These are phyloP conservation scores for Bubo scandiacus DNA, from an alignment of 2,113 vertebrate genomes.

Conservation along the genomic window DNA sequence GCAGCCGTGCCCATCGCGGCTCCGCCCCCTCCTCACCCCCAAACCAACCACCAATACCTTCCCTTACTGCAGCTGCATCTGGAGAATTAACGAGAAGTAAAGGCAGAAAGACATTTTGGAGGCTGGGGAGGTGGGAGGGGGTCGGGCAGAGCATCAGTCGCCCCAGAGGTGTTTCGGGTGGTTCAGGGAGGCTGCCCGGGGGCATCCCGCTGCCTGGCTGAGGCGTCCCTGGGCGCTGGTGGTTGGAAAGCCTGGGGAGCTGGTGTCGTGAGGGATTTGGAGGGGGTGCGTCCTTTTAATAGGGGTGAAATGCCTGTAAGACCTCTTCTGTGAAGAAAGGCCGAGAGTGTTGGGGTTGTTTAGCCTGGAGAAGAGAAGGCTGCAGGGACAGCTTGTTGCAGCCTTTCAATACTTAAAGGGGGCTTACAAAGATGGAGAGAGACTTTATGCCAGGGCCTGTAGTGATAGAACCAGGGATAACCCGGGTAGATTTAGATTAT, in stretches of 20 bases:
- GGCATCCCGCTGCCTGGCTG: too few species aligned
- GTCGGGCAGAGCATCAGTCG: neutral
- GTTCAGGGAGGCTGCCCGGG: too few species aligned
- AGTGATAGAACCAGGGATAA: too few species aligned
- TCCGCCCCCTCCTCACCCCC: fast-evolving
- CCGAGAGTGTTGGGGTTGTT: neutral
- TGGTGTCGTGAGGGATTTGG: neutral
- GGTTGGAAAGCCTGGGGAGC: neutral
- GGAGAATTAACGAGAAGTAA: neutral
- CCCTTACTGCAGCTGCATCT: too few species aligned
- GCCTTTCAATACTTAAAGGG: neutral
- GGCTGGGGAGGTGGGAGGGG: neutral
- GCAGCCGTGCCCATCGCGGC: neutral
- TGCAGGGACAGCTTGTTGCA: neutral
- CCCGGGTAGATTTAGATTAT: neutral
- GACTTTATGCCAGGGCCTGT: neutral
- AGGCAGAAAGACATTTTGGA: too few species aligned
- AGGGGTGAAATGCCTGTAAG: neutral
- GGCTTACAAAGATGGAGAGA: neutral
- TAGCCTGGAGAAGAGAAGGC: neutral
- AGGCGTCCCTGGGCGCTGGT: neutral
- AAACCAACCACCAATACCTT: too few species aligned
- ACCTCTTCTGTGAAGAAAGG: fast-evolving
- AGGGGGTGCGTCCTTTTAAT: fast-evolving
- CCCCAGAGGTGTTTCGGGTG: neutral